phyloP scores from a whole-genome alignment of 1,140 invertebrate genomes.

The Camponotus pennsylvanicus region DNA sequence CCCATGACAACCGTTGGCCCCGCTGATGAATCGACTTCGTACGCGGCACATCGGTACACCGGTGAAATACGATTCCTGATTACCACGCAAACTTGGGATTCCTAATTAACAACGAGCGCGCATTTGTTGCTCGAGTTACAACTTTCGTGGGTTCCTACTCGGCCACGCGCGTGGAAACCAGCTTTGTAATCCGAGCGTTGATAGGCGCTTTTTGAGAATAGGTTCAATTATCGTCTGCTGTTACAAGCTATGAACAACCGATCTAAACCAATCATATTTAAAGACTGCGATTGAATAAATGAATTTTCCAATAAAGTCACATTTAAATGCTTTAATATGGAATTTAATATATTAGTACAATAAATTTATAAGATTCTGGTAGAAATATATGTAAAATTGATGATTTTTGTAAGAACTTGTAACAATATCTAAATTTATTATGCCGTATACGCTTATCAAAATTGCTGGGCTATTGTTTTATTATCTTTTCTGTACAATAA shows the following conservation, averaged over 20 bases:
- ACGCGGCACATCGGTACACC: constrained; percentile 73
- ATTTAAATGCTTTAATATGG: not conserved
- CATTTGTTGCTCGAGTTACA: constrained; percentile 71
- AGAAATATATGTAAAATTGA: not conserved
- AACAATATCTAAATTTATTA: not conserved
- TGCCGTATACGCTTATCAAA: not conserved
- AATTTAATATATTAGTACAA: not conserved
- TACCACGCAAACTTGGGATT: constrained; percentile 71
- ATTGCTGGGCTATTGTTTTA: not conserved
- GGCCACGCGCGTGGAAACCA: constrained; percentile 46
- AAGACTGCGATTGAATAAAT: not conserved
- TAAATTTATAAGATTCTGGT: not conserved
- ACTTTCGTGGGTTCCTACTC: constrained; percentile 67
- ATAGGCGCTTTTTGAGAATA: constrained; percentile 62
- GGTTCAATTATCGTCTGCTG: constrained; percentile 43
- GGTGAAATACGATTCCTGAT: constrained; percentile 75
- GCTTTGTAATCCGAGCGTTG: constrained; percentile 68
- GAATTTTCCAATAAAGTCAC: not conserved
- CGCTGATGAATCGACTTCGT: constrained; percentile 77
- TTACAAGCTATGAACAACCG: constrained; percentile 47
- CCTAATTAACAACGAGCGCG: constrained; percentile 74
- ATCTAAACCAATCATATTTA: constrained; percentile 12
- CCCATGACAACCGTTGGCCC: constrained; percentile 81
- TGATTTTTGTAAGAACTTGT: not conserved
- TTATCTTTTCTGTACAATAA: not conserved